Evolutionary conservation across 2,113 vertebrate genomes (phyloP).

Genomic region (pig (Sus scrofa)): T2T-Sscrofa CM000827.6:73116501-73117000

Average conservation of each 20-base stretch:
- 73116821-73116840: constrained; percentile 21
- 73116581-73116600: not conserved
- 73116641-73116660: constrained; percentile 54
- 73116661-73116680: constrained; percentile 55
- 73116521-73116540: constrained; percentile 41
- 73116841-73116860: constrained; percentile 64
- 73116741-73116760: constrained; percentile 60
- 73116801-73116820: constrained; percentile 22
- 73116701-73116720: constrained; percentile 61
- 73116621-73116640: constrained; percentile 32
- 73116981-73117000: not conserved
- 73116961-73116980: constrained; percentile 1
- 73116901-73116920: not conserved
- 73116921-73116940: not conserved
- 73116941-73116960: constrained; percentile 12
- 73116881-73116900: not conserved
- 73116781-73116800: not conserved
- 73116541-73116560: not conserved
- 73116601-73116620: constrained; percentile 72
- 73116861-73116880: constrained; percentile 60
- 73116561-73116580: not conserved
- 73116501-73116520: constrained; percentile 29
- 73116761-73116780: constrained; percentile 26
- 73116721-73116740: constrained; percentile 70
- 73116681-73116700: constrained; percentile 35